These are phyloP conservation scores for Ochropacha duplaris DNA, from an alignment of 2,888 invertebrate genomes.

Conservation along the genomic window DNA sequence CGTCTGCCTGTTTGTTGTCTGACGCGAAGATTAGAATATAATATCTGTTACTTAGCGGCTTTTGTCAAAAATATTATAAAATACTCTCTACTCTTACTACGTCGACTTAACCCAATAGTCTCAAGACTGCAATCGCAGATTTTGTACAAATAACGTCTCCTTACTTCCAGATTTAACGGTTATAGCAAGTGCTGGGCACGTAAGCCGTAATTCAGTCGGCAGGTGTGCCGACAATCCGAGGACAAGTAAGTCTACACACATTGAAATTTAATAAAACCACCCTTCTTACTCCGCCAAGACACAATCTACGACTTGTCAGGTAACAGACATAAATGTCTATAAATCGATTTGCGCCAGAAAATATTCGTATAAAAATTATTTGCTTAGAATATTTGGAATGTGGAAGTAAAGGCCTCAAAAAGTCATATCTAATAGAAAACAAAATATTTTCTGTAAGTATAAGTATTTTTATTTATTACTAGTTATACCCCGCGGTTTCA, in stretches of 20 bases:
- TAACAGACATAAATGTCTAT: constrained; percentile 4
- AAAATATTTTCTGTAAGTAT: too few species aligned
- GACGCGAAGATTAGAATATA: too few species aligned
- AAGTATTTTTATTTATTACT: too few species aligned
- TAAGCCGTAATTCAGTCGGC: constrained; percentile 66
- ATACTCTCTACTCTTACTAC: neutral
- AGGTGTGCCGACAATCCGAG: constrained; percentile 68
- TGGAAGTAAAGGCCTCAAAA: neutral
- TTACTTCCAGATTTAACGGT: constrained; percentile 42
- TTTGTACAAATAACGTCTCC: constrained; percentile 4
- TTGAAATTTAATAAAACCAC: constrained; percentile 73
- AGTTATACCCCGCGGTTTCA: too few species aligned
- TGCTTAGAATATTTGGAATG: neutral
- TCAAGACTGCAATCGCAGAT: neutral
- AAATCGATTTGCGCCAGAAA: neutral
- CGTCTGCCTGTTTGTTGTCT: too few species aligned
- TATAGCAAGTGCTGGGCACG: constrained; percentile 50
- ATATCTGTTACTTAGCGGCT: too few species aligned
- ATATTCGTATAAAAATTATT: neutral
- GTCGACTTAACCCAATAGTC: neutral
- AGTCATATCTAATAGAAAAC: too few species aligned
- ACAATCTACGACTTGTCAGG: constrained; percentile 38
- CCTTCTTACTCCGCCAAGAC: constrained; percentile 23
- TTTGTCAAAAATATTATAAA: too few species aligned
- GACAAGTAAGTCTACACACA: constrained; percentile 60